Conservation (phyloP, 37 sponge, comb jelly and placozoan genomes). For the Haliclona indistincta region DNA sequence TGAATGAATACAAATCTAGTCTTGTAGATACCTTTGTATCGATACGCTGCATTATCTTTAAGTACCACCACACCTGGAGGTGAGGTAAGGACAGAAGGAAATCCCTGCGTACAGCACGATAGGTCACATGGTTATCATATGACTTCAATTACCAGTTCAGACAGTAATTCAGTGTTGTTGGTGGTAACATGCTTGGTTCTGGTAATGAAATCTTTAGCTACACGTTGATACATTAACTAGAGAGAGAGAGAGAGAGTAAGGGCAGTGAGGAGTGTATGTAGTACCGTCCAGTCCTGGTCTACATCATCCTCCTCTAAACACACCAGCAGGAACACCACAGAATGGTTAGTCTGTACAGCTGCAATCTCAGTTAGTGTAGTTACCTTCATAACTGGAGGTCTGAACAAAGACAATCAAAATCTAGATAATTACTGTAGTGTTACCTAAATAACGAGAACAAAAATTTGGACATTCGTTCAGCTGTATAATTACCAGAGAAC, state of each 20-base stretch:
- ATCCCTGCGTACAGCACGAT: too few species aligned
- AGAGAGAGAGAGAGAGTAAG: neutral
- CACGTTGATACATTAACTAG: slow-evolving; percentile 2
- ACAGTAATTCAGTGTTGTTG: slow-evolving; percentile 20
- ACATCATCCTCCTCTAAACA: slow-evolving; percentile 24
- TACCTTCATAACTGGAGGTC: slow-evolving; percentile 10
- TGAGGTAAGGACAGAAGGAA: too few species aligned
- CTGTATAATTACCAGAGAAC: neutral
- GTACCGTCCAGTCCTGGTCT: slow-evolving; percentile 48
- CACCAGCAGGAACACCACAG: slow-evolving; percentile 45
- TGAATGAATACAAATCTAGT: too few species aligned
- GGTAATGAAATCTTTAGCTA: slow-evolving; percentile 31
- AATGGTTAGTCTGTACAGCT: slow-evolving; percentile 32
- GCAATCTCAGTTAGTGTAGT: slow-evolving; percentile 23
- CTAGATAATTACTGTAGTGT: neutral
- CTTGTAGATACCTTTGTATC: slow-evolving; percentile 24
- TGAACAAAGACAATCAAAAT: neutral
- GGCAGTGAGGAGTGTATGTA: neutral
- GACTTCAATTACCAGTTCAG: neutral
- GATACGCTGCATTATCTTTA: slow-evolving; percentile 33
- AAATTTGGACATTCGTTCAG: slow-evolving; percentile 7
- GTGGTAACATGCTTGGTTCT: slow-evolving; percentile 39
- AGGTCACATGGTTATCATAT: too few species aligned
- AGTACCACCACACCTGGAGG: slow-evolving; percentile 42
- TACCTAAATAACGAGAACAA: slow-evolving; percentile 8